Percentiles rank a stretch among this genome's conserved stretches.
Conservation (phyloP, 2,113 vertebrate species). For the Sapayoa aenigma region DNA sequence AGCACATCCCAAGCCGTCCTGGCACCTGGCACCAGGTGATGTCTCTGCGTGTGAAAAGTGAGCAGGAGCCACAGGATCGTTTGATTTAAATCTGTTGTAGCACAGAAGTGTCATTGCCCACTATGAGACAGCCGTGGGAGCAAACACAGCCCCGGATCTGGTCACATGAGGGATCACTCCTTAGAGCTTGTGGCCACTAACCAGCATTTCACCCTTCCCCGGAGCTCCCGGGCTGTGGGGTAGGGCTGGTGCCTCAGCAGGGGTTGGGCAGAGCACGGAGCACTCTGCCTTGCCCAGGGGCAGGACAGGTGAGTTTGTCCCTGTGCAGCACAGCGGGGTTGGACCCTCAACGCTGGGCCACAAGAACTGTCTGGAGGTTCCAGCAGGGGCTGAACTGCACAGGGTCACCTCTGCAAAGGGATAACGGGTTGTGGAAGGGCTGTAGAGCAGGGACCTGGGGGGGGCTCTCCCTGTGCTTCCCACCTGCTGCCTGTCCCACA, state of each 20-base stretch:
- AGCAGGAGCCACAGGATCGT: not conserved
- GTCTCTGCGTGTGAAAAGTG: not conserved
- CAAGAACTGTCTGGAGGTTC: not conserved
- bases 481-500: not conserved
- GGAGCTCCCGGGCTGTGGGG: not conserved
- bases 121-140: no score
- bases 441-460: fast-evolving
- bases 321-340: not conserved
- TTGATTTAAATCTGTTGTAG: not conserved
- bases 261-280: not conserved
- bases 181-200: no score
- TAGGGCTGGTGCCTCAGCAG: not conserved
- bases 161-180: no score
- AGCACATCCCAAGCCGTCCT: not conserved
- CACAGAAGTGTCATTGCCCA: not conserved
- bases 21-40: not conserved
- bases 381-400: not conserved
- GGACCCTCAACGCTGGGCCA: not conserved
- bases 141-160: no score
- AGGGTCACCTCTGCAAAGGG: not conserved
- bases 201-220: not conserved
- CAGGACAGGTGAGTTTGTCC: not conserved
- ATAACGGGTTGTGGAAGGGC: not conserved
- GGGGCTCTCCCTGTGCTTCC: not conserved
- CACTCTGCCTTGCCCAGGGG: not conserved